Evolutionary conservation across 2,797 vertebrate genomes (phyloP).

Genomic region (Ctenochaetus hawaiiensis): DNA sequence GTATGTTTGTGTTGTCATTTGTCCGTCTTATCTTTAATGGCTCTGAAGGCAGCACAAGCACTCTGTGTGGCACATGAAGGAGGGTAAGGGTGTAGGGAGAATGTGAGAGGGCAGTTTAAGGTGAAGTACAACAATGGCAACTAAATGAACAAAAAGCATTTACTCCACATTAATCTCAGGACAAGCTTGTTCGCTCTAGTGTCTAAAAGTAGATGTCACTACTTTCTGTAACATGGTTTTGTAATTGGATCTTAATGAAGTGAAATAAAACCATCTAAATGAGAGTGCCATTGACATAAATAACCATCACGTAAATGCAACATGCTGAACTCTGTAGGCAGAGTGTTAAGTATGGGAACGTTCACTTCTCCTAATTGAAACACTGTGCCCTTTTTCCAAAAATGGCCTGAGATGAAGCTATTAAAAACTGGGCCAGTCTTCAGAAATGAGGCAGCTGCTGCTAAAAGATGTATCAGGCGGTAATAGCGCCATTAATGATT

Average conservation of each 20-base stretch:
- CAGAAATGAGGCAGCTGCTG: slow-evolving; percentile 56
- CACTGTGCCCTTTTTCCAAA: slow-evolving; percentile 29
- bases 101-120: slow-evolving; percentile 1
- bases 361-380: slow-evolving; percentile 50
- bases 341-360: slow-evolving; percentile 26
- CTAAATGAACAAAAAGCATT: slow-evolving; percentile 5
- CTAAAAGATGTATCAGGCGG: slow-evolving; percentile 64
- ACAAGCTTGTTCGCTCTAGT: background rate
- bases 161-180: slow-evolving; percentile 21
- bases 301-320: slow-evolving; percentile 31
- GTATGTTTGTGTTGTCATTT: slow-evolving; percentile 27
- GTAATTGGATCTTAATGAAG: slow-evolving; percentile 46
- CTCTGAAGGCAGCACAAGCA: slow-evolving; percentile 11
- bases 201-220: slow-evolving; percentile 9
- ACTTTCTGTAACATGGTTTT: slow-evolving; percentile 31
- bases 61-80: background rate
- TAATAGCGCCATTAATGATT: slow-evolving; percentile 77
- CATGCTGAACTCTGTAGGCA: slow-evolving; percentile 15
- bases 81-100: slow-evolving; percentile 12
- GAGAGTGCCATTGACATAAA: slow-evolving; percentile 36
- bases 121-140: slow-evolving; percentile 17
- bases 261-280: slow-evolving; percentile 36
- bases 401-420: slow-evolving; percentile 59
- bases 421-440: slow-evolving; percentile 66
- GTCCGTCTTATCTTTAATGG: slow-evolving; percentile 58